Conservation (phyloP, 2,113 vertebrate genomes). For the Pelusios castaneus region DNA sequence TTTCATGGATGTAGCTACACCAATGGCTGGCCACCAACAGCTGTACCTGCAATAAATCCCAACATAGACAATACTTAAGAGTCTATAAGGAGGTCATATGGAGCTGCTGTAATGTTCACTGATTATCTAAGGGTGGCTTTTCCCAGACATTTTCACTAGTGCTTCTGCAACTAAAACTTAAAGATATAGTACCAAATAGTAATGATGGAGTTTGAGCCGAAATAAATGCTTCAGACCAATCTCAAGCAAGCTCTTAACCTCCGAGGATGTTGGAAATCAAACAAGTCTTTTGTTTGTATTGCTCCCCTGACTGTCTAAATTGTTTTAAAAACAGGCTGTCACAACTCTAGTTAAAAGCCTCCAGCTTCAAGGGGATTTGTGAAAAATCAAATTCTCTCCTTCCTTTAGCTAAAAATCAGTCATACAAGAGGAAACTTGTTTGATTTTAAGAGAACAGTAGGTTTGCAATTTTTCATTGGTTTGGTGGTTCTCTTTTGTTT, state of each 20-base stretch:
- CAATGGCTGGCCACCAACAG: neutral
- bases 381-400: constrained; percentile 6
- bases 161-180: neutral
- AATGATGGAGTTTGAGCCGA: neutral
- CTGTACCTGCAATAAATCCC: neutral
- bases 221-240: neutral
- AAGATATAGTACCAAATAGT: neutral
- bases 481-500: neutral
- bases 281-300: neutral
- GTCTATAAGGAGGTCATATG: neutral
- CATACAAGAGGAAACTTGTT: neutral
- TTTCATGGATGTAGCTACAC: neutral
- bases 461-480: neutral
- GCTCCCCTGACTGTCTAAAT: neutral
- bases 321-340: constrained; percentile 20
- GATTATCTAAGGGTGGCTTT: neutral
- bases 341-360: neutral
- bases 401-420: neutral
- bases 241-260: neutral
- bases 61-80: neutral
- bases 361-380: neutral
- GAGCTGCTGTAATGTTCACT: neutral
- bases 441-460: neutral
- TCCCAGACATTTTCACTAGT: neutral
- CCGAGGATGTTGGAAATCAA: neutral